A percentile compares a stretch with the other conserved stretches of the same genome.
These are phyloP conservation scores for Melanotus villosus DNA, from an alignment of 2,888 invertebrate genomes.

Conservation along the genomic window DNA sequence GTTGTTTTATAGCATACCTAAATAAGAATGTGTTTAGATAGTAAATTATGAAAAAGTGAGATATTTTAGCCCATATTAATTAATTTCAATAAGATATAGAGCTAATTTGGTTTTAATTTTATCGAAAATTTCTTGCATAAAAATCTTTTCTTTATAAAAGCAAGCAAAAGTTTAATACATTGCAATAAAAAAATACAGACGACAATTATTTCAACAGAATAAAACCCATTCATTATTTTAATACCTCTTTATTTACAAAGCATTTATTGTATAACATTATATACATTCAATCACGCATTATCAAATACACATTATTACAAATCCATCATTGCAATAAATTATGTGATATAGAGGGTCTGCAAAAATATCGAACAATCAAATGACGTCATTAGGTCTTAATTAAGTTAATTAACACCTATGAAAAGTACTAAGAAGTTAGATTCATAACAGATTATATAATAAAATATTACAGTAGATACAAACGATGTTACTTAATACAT, in stretches of 20 bases:
- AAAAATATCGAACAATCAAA: slow-evolving; percentile 61
- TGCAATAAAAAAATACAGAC: too few species aligned
- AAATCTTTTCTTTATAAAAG: too few species aligned
- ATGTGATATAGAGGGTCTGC: slow-evolving; percentile 58
- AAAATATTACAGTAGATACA: slow-evolving; percentile 61
- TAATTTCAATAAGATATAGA: too few species aligned
- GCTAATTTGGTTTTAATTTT: too few species aligned
- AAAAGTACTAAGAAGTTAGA: slow-evolving; percentile 46
- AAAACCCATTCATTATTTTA: slow-evolving; percentile 11
- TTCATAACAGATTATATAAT: slow-evolving; percentile 62
- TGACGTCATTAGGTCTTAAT: slow-evolving; percentile 47
- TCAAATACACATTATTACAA: slow-evolving; percentile 60
- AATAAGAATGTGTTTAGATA: too few species aligned
- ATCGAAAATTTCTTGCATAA: too few species aligned
- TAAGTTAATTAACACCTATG: slow-evolving; percentile 58
- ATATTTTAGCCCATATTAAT: too few species aligned
- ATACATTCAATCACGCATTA: slow-evolving; percentile 60
- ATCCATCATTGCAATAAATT: slow-evolving; percentile 61
- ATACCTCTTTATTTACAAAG: slow-evolving; percentile 59
- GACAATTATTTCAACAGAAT: too few species aligned
- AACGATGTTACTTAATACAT: slow-evolving; percentile 52
- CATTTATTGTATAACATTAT: slow-evolving; percentile 60
- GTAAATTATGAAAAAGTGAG: too few species aligned
- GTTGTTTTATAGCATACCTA: too few species aligned
- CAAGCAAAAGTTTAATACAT: too few species aligned